Conservation (phyloP, 1,140 invertebrate species). For the Gryllus bimaculatus region DNA sequence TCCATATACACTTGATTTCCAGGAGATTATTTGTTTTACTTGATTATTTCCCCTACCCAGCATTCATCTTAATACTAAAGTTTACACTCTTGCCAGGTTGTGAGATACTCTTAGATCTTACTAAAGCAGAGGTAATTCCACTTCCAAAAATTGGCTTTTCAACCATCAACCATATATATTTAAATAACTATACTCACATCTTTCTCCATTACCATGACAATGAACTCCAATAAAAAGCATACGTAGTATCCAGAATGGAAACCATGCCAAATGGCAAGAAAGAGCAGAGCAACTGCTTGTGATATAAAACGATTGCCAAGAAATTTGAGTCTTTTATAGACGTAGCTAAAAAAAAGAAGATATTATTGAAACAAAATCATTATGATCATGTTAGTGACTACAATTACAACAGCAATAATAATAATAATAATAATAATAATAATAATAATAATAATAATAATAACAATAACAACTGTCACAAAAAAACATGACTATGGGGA, state of each 20-base stretch:
- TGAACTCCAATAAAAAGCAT: conserved; percentile 84
- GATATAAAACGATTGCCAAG: conserved; percentile 76
- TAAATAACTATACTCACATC: conserved; percentile 51
- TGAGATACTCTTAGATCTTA: too few relatives aligned
- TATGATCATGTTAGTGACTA: neutral
- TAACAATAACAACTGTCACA: neutral
- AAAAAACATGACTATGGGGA: too few relatives aligned
- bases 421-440: conserved; percentile 16
- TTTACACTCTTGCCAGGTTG: too few relatives aligned
- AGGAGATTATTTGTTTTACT: too few relatives aligned
- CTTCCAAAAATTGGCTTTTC: too few relatives aligned
- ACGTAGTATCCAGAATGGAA: conserved; percentile 84
- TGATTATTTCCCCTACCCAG: too few relatives aligned
- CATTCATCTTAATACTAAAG: too few relatives aligned
- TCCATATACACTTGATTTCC: too few relatives aligned
- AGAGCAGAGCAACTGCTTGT: conserved; percentile 68
- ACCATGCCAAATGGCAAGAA: conserved; percentile 91
- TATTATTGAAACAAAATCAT: conserved; percentile 12
- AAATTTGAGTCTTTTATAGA: conserved; percentile 87
- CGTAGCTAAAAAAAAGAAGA: conserved; percentile 44
- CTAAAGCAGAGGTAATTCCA: too few relatives aligned
- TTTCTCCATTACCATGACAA: conserved; percentile 78
- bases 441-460: conserved; percentile 8
- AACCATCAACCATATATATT: too few relatives aligned
- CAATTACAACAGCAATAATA: neutral